phyloP scores from a whole-genome alignment of 2,113 vertebrate genomes.

The Machaerirhynchus nigripectus region DNA sequence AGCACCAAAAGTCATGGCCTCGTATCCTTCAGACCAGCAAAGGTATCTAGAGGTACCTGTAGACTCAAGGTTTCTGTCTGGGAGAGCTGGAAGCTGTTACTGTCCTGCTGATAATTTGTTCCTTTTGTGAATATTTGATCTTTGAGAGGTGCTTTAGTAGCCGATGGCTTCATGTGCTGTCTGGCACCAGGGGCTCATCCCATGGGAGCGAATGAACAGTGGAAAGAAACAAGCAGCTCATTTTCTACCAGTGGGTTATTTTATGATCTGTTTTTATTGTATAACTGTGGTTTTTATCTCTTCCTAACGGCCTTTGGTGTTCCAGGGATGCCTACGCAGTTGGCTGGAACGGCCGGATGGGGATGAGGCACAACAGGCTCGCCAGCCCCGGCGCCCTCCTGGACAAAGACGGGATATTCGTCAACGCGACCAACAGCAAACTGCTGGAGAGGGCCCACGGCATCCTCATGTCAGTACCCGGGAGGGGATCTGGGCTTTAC shows the following conservation, averaged over 20 bases:
- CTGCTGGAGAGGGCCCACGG: slow-evolving; percentile 95
- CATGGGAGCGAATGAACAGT: fast-evolving
- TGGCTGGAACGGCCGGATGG: slow-evolving; percentile 82
- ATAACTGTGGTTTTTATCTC: fast-evolving
- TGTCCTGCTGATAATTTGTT: neutral
- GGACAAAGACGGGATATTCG: slow-evolving; percentile 92
- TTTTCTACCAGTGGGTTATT: neutral
- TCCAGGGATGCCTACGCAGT: slow-evolving; percentile 76
- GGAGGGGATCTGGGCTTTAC: neutral
- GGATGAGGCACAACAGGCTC: slow-evolving; percentile 75
- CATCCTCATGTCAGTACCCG: slow-evolving; percentile 93
- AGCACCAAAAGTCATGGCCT: neutral
- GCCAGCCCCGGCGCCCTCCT: slow-evolving; percentile 70
- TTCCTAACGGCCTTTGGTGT: neutral
- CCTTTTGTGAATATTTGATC: neutral
- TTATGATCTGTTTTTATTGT: neutral
- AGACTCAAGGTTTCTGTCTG: neutral
- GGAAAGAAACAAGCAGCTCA: neutral
- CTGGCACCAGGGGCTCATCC: neutral
- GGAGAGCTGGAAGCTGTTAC: neutral
- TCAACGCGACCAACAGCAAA: slow-evolving; percentile 89
- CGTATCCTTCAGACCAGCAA: fast-evolving
- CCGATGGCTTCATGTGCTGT: fast-evolving
- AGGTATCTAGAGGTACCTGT: neutral
- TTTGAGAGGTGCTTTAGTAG: neutral